Conservation (phyloP, 2,888 invertebrate genomes). For the Mesoligia furuncula region DNA sequence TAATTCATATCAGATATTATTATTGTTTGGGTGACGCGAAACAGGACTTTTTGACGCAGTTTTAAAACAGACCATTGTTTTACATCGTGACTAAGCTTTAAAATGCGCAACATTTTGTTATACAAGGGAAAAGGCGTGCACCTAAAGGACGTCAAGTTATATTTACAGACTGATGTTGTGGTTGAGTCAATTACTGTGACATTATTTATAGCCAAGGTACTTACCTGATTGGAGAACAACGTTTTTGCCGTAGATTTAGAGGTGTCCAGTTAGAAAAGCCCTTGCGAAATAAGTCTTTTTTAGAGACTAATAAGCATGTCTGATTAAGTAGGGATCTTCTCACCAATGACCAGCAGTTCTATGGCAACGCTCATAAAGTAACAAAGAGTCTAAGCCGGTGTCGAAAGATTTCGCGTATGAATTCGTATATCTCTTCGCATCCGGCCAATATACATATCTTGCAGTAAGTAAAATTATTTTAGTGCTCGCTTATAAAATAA, state of each 20-base stretch:
- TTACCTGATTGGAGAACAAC: background rate
- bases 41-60: background rate
- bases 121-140: conserved; percentile 14
- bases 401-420: background rate
- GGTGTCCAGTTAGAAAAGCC: background rate
- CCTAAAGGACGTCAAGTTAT: conserved; percentile 23
- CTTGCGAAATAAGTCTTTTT: background rate
- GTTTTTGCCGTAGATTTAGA: background rate
- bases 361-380: background rate
- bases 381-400: background rate
- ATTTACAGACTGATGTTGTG: conserved; percentile 4
- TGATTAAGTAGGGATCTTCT: background rate
- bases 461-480: conserved; percentile 15
- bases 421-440: background rate
- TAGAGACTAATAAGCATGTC: background rate
- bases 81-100: conserved; percentile 21
- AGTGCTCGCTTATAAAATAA: background rate
- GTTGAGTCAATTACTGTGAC: conserved; percentile 6
- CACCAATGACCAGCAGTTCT: background rate
- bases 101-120: conserved; percentile 14
- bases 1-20: conserved; percentile 9
- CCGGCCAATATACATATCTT: conserved; percentile 5
- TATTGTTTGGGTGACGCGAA: conserved; percentile 14
- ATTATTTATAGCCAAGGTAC: conserved; percentile 23
- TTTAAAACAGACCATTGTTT: conserved; percentile 36